Conservation (phyloP, 2,797 vertebrate species). For the Poeciliopsis turneri region DNA sequence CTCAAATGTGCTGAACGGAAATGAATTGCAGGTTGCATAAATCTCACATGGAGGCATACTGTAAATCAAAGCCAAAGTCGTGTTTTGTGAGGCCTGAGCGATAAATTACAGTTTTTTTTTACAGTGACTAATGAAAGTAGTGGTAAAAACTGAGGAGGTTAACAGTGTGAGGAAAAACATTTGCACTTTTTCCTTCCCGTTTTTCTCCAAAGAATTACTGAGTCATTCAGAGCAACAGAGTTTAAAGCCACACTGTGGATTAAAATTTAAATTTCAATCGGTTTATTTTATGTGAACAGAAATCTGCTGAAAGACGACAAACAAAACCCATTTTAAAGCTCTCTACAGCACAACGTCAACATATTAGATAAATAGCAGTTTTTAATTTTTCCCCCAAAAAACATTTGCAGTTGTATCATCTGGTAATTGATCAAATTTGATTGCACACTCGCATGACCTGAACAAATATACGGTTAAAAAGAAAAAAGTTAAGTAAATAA, state of each 20-base stretch:
- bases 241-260: background rate
- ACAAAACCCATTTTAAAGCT: background rate
- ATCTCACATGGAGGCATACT: background rate
- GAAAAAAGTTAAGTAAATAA: background rate
- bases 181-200: background rate
- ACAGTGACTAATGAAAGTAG: background rate
- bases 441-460: background rate
- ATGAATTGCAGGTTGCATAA: slow-evolving; percentile 2
- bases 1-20: background rate
- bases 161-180: background rate
- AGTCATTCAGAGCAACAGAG: background rate
- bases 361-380: background rate
- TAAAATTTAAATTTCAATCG: background rate
- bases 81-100: background rate
- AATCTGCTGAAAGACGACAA: background rate
- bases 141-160: background rate
- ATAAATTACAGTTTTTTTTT: background rate
- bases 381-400: background rate
- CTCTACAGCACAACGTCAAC: background rate
- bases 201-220: background rate
- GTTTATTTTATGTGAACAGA: background rate
- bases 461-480: background rate
- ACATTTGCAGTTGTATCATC: background rate
- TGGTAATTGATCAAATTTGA: background rate
- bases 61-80: background rate